Conservation (phyloP, 2,888 invertebrate genomes). For the Tenthredo mesomela region DNA sequence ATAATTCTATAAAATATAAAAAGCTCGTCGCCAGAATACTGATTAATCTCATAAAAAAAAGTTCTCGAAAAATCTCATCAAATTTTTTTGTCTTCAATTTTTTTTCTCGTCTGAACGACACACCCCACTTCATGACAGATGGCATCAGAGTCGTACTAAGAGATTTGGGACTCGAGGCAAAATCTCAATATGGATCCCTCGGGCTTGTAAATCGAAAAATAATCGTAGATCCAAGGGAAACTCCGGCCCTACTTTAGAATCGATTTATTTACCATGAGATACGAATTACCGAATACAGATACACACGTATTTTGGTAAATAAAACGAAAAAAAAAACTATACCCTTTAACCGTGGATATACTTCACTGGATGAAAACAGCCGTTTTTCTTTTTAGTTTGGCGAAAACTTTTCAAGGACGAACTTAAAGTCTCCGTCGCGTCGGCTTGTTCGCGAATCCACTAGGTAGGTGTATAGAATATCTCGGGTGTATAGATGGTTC, state of each 20-base stretch:
- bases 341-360: neutral
- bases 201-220: slow-evolving; percentile 3
- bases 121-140: slow-evolving; percentile 4
- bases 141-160: neutral
- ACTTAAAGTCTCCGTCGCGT: neutral
- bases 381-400: neutral
- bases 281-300: neutral
- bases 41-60: neutral
- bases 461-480: neutral
- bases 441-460: neutral
- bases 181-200: slow-evolving; percentile 18
- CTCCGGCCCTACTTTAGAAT: neutral
- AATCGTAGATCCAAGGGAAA: slow-evolving; percentile 11
- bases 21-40: neutral
- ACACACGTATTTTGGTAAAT: neutral
- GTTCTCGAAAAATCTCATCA: neutral
- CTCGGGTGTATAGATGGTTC: neutral
- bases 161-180: neutral
- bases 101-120: neutral
- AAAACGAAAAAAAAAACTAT: neutral
- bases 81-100: neutral
- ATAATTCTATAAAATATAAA: neutral
- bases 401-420: neutral
- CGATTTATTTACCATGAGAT: slow-evolving; percentile 12
- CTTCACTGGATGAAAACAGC: neutral